Evolutionary conservation across 1,140 invertebrate species (phyloP).

Genomic region (Neotoxoptera formosana): DNA sequence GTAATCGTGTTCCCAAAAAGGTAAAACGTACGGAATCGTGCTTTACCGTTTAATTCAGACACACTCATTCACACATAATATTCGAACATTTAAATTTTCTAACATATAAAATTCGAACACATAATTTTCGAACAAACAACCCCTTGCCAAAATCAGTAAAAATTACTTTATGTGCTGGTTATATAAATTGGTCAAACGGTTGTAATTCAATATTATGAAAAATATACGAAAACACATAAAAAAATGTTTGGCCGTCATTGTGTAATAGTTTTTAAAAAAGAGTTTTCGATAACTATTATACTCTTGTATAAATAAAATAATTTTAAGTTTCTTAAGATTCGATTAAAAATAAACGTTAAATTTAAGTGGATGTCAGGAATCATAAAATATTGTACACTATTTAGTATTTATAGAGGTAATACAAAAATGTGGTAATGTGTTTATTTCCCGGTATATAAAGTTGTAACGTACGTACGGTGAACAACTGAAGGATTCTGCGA

Average conservation of each 20-base stretch:
- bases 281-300: background rate
- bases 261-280: background rate
- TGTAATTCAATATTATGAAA: background rate
- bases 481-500: too few species aligned
- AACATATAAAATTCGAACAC: too few species aligned
- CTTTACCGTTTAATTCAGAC: too few species aligned
- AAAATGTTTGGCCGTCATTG: background rate
- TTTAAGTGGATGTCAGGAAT: background rate
- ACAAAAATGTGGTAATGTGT: background rate
- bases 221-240: background rate
- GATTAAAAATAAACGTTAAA: background rate
- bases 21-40: too few species aligned
- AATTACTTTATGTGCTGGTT: too few species aligned
- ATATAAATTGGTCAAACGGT: too few species aligned
- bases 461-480: background rate
- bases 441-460: background rate
- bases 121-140: too few species aligned
- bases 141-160: too few species aligned
- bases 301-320: background rate
- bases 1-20: too few species aligned
- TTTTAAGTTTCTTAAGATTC: background rate
- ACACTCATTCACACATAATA: too few species aligned
- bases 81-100: too few species aligned
- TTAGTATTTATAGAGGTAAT: background rate
- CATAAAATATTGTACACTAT: background rate